Base-by-base conservation (phyloP, 1,140 invertebrate genomes). In the Diabrotica virgifera region DNA sequence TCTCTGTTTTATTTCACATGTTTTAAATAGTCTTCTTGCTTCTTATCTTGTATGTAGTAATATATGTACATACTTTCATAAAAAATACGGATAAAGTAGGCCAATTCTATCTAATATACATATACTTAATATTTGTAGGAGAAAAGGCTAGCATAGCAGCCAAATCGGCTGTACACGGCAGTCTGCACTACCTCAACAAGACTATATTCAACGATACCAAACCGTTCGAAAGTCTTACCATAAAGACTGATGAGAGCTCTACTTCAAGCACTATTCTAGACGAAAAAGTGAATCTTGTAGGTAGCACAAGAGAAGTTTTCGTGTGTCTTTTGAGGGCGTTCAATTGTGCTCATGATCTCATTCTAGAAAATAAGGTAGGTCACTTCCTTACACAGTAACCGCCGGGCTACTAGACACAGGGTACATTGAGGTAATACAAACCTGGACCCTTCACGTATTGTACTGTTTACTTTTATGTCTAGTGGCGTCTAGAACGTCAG, bases 111-210 rank as follows among this genome's bases (percentile, higher is more conserved):
- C 4, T 6, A 46, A 46, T 46, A 46, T 46, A 4, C 6, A 46
- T 46, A 6, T 46, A 10, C n/a, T 46, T 46, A 46, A 46, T 46
- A 46, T 61, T 56, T 75, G 68, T 62, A 85, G 92, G 84, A 57
- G 88, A 92, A 74, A 93, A 93, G 73, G 92, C 94, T 37, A 86
- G 90, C 59, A 81, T 96, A 60, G 94, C 94, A n/a, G 93, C 93
- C 7, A 83, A 92, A 66, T 93, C 92, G 65, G 94, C 94, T 8
- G 85, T 96, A 7, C 90, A 95, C 74, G 94, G 93, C 8, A 90
- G 90, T 71, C 85, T 96, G 67, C 90, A 95, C 65, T 92, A 93
- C 76, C 82, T 96, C 60, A 92, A 94, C 75, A 87, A 89, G 70
- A 87, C 88, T 8, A 81, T 95, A 12, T 93, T 92, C 76, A 72